phyloP scores from a whole-genome alignment of 2,797 vertebrate genomes.

The Acestrorhynchus altus region DNA sequence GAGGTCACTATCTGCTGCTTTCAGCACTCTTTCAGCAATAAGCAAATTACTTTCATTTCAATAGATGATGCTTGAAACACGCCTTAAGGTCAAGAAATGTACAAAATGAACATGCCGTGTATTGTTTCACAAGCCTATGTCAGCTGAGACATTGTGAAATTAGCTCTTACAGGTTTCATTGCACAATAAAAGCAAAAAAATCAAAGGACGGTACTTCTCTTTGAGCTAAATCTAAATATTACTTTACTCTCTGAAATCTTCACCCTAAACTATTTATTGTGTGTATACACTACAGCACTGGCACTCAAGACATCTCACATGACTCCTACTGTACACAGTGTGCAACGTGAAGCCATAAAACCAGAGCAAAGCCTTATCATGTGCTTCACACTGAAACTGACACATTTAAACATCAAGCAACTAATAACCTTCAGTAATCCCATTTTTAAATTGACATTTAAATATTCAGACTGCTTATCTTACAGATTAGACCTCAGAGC shows the following conservation, averaged over 20 bases:
- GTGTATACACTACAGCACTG: not conserved
- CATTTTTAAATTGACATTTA: not conserved
- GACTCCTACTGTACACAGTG: not conserved
- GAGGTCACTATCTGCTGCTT: slow-evolving; percentile 61
- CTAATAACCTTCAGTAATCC: not conserved
- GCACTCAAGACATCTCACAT: not conserved
- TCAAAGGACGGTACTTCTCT: not conserved
- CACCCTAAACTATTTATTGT: slow-evolving; percentile 6
- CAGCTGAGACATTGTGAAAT: slow-evolving; percentile 7
- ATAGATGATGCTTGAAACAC: slow-evolving; percentile 55
- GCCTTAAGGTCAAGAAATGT: slow-evolving; percentile 12
- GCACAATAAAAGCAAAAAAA: not conserved
- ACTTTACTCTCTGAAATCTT: slow-evolving; percentile 7
- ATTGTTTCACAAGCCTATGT: slow-evolving; percentile 19
- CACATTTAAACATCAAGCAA: not conserved
- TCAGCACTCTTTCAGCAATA: slow-evolving; percentile 57
- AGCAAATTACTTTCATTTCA: slow-evolving; percentile 65
- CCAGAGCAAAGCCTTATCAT: slow-evolving; percentile 62
- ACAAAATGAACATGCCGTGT: slow-evolving; percentile 18
- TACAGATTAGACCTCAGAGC: slow-evolving; percentile 1
- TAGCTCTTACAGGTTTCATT: not conserved
- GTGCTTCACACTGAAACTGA: slow-evolving; percentile 5
- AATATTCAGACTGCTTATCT: not conserved
- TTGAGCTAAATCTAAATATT: not conserved
- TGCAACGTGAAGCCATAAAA: slow-evolving; percentile 55